Evolutionary conservation across 2,888 invertebrate genomes (phyloP), one percentile per base, ranked within the genome.

Genomic region (Parthenolecanium corni): DNA sequence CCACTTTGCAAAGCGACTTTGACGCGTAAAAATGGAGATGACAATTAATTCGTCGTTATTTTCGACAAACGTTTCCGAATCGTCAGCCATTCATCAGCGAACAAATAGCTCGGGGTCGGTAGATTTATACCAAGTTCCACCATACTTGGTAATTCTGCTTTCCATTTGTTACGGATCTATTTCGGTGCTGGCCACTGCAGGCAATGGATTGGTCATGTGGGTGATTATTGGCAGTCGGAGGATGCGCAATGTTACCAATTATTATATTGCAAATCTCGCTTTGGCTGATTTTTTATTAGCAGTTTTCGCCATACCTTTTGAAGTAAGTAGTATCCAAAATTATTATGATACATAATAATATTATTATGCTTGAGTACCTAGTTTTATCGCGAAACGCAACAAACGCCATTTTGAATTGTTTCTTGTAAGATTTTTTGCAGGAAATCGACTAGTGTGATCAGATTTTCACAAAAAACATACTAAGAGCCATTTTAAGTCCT

Each of bases 201-300:
- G 90, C 1, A 91, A 90, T 73, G 80, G 82, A 20, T 78, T 89
- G n/a, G 89, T 91, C 24, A 86, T 91, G 73, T 85, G 87, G 83
- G 83, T 89, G 63, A 86, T 90, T 21, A 80, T 82, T 40, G 85
- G 85, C 18, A 85, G 84, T 56, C 76, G 82, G 20, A 79, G 84
- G 66, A 88, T 89, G 88, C 80, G 86, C 69, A 87, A 85, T 66
- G 87, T 85, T 68, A 90, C 89, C 51, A 89, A 89, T 74, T 85
- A 85, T 74, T 89, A 87, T 74, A 88, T 90, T 52, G 85, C 87
- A 16, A 90, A 90, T 75, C 76, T 91, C 72, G 89, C 90, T 3
- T 76, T 87, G 67, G 89, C 89, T 18, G 90, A 90, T 73, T 86
- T 90, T 70, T 83, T 88, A 67, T 88, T 90, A 71, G 89, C 86